A percentile compares a stretch with the other conserved stretches of the same genome.
Evolutionary conservation across 1,140 invertebrate species (phyloP).

Genomic region (Paraescarpia echinospica): DNA sequence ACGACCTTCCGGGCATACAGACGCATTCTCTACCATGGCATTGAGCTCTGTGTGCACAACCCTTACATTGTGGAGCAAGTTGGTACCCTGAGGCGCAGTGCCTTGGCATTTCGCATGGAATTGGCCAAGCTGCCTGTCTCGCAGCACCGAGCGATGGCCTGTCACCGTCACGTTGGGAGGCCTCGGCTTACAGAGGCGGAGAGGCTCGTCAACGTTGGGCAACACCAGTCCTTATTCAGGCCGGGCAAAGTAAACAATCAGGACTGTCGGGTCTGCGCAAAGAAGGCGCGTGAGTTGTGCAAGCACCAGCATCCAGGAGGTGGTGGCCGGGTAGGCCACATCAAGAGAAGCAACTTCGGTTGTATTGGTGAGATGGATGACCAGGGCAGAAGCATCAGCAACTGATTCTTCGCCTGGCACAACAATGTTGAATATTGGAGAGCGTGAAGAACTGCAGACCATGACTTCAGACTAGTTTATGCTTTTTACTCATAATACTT

Average conservation of each 20-base stretch:
- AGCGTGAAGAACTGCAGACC: not conserved
- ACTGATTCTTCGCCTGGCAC: constrained; percentile 6
- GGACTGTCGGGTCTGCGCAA: not conserved
- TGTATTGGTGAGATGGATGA: not conserved
- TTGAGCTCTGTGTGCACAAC: not conserved
- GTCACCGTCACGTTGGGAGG: not conserved
- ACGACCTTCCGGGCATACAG: not conserved
- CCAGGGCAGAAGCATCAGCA: constrained; percentile 16
- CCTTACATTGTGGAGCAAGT: not conserved
- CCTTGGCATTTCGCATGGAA: not conserved
- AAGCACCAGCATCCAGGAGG: not conserved
- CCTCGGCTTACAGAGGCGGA: constrained; percentile 2
- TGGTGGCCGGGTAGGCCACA: constrained; percentile 16
- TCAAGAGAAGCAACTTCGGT: constrained; percentile 11
- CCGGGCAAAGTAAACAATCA: not conserved
- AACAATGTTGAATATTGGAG: not conserved
- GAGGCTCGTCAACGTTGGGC: not conserved
- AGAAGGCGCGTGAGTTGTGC: constrained; percentile 10
- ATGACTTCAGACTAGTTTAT: too few relatives aligned
- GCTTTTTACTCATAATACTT: too few relatives aligned
- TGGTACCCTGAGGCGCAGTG: too few relatives aligned
- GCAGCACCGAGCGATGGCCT: not conserved
- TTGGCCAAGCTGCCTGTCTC: not conserved
- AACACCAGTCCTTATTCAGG: not conserved
- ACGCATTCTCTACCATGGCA: not conserved